Evolutionary conservation across 2,797 vertebrate species (phyloP), one percentile per base, ranked within the genome.

Genomic region (Enteromius treurensis): DNA sequence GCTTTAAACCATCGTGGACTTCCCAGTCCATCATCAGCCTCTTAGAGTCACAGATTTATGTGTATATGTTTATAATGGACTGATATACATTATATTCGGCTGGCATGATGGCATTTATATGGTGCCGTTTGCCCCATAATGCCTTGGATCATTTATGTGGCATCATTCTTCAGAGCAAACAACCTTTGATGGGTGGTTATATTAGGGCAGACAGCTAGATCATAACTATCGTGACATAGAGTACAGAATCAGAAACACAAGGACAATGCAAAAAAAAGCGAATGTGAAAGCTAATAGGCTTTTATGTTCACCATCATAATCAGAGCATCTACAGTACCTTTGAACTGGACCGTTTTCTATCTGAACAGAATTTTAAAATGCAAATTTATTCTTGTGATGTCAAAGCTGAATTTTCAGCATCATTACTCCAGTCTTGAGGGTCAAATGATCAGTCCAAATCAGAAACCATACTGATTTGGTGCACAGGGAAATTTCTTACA

Each of bases 11-110:
- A n/a, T 68, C 23, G 45, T 76, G 21, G 26, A 45, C 49, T n/a
- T 51, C 11, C n/a, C 47, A 77, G 34, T 64, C 26, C 26, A 79
- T 78, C 69, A 67, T 49, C 42, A 55, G n/a, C 47, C 11, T 58
- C 32, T 65, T 58, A 23, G 15, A 17, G 26, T 42, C 64, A 81
- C 26, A 42, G 77, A 81, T 85, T 78, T 34, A 29, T 74, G 68
- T 70, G 75, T 65, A 55, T 75, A 29, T 64, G 71, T 34, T 81
- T 55, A 80, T 79, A 79, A 88, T 74, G 17, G 79, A 84, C 80
- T n/a, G 62, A 49, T 32, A 34, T 77, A 80, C 65, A 70, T 64
- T 23, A 55, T 26, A 69, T 65, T 42, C 8, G 0, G 47, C 69
- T 69, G 15, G 10, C 67, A 81, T 49, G 73, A 76, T 67, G 75